Evolutionary conservation across 2,797 vertebrate species (phyloP).

Genomic region (Sus cebifrons): DNA sequence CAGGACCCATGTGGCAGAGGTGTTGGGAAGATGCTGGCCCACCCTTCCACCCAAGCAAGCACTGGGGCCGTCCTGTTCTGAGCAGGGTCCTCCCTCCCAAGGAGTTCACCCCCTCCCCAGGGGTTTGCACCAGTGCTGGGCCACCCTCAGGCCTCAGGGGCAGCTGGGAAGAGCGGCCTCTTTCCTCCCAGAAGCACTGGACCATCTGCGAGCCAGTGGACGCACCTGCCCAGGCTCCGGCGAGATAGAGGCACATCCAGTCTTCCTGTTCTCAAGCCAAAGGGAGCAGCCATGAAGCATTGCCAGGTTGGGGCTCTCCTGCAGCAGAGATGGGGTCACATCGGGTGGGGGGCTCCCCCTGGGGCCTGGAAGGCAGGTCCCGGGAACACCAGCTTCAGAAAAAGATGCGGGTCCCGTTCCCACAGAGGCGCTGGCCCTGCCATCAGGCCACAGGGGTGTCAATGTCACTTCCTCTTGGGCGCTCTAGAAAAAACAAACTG

Average conservation of each 20-base stretch:
- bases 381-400: conserved; percentile 11
- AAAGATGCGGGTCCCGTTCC: conserved; percentile 70
- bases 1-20: not conserved
- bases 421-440: conserved; percentile 79
- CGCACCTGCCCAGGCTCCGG: no score
- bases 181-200: not conserved
- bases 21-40: not conserved
- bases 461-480: conserved; percentile 87
- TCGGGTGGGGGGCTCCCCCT: accelerated
- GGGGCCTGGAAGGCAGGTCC: not conserved
- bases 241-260: accelerated
- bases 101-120: no score
- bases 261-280: not conserved
- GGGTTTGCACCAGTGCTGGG: not conserved
- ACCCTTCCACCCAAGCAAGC: not conserved
- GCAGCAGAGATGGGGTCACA: not conserved
- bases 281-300: not conserved
- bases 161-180: not conserved
- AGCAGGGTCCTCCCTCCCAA: not conserved
- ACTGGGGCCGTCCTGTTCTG: not conserved
- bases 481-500: conserved; percentile 89
- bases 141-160: not conserved
- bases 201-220: accelerated
- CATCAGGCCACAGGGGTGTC: conserved; percentile 85
- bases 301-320: not conserved